phyloP scores from a whole-genome alignment of 2,888 invertebrate genomes.

The Altica lythri region DNA sequence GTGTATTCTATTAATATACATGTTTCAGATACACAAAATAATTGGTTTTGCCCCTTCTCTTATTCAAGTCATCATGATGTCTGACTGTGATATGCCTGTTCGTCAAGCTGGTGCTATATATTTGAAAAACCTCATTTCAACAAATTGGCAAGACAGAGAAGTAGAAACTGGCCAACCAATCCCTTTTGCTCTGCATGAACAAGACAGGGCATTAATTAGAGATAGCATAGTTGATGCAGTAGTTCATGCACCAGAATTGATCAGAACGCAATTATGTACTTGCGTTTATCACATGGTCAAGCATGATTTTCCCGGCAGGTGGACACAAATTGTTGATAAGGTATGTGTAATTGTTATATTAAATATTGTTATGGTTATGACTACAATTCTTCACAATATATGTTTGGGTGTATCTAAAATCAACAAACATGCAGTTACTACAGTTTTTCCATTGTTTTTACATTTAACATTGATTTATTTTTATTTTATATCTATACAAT shows the following conservation, averaged over 20 bases:
- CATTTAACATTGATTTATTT: no score
- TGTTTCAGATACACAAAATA: conserved; percentile 85
- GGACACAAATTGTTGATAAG: conserved; percentile 96
- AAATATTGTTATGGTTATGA: neutral
- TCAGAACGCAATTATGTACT: conserved; percentile 89
- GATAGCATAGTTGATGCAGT: conserved; percentile 95
- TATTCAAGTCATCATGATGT: conserved; percentile 91
- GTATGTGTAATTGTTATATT: conserved; percentile 61
- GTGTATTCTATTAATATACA: no score
- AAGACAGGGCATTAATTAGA: conserved; percentile 91
- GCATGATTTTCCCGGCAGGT: conserved; percentile 92
- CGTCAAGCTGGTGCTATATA: conserved; percentile 97
- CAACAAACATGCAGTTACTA: no score
- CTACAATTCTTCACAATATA: no score
- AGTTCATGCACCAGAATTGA: conserved; percentile 88
- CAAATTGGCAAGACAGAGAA: conserved; percentile 88
- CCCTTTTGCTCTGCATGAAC: conserved; percentile 91
- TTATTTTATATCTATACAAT: no score
- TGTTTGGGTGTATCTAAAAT: no score
- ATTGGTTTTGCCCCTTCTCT: conserved; percentile 95
- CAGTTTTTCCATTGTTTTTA: no score
- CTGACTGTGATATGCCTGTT: conserved; percentile 87
- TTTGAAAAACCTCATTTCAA: conserved; percentile 89
- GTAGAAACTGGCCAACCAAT: conserved; percentile 70
- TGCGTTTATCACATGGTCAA: conserved; percentile 93